Evolutionary conservation across 2,797 vertebrate species (phyloP).

Genomic region (Myiothlypis coronata): DNA sequence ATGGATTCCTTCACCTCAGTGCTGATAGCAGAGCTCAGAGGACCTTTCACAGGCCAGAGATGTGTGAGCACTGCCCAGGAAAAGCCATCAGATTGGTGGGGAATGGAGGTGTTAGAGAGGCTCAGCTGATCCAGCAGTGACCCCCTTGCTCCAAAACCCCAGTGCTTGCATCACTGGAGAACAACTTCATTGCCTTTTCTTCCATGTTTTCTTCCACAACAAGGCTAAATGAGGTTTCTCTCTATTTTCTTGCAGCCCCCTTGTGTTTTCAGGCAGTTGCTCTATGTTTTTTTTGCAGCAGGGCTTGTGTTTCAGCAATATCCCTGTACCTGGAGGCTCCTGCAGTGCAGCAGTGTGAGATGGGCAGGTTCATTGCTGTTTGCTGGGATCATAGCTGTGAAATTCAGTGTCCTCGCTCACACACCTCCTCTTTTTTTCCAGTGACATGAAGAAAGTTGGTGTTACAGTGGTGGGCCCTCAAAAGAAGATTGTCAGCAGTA

Average conservation of each 20-base stretch:
- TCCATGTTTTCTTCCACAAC: not conserved
- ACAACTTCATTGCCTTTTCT: not conserved
- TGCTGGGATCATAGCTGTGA: not conserved
- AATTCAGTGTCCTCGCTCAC: not conserved
- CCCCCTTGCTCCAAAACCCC: not conserved
- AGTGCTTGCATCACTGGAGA: not conserved
- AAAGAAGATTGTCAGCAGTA: constrained; percentile 95
- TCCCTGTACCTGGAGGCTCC: not conserved
- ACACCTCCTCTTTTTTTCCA: constrained; percentile 56
- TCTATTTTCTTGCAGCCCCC: not conserved
- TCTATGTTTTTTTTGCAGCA: not conserved
- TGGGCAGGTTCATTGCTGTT: not conserved
- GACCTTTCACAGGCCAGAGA: not conserved
- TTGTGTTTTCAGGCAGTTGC: not conserved
- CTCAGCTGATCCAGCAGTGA: not conserved
- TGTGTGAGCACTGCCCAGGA: not conserved
- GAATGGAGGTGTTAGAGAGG: not conserved
- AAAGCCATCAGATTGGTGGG: accelerated
- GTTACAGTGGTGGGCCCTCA: constrained; percentile 93
- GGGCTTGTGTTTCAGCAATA: not conserved
- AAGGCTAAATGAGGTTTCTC: not conserved
- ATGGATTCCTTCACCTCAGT: not conserved
- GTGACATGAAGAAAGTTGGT: constrained; percentile 94
- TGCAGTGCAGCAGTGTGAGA: not conserved
- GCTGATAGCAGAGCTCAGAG: not conserved